Evolutionary conservation across 2,797 vertebrate genomes (phyloP), one percentile per base, ranked within the genome.

Genomic region (Pogonophryne albipinna): DNA sequence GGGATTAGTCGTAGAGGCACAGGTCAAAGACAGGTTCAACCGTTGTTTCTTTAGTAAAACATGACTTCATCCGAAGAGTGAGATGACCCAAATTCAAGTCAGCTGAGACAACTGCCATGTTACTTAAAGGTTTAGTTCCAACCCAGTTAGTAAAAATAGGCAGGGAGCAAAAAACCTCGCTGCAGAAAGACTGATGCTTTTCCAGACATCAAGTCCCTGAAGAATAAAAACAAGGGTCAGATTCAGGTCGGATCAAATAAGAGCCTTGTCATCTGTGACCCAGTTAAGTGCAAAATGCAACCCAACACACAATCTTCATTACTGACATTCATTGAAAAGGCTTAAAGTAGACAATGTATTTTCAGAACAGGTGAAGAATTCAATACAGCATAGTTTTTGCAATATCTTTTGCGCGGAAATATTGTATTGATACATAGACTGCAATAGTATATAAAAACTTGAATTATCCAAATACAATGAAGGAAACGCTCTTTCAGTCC

Each of bases 121-220:
- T 65, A 84, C 80, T 83, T 74, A 78, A 79, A 78, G 79, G 46
- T 85, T 92, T 87, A 89, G 60, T 85, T 90, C 84, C 83, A 89
- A 80, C 81, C 87, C 85, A 89, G 85, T 87, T 82, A 72, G 45
- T 85, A 74, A 83, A 88, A 87, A 84, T 77, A 89, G 65, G 53
- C 49, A 56, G 65, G 59, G 47, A 61, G 52, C 19, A 38, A 66
- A 65, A 63, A 71, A 50, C n/a, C 20, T 10, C 7, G 6, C 45
- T 67, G 31, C 70, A 5, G 2, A 31, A 71, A 66, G 63, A 71
- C 52, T 58, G 68, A n/a, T 58, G 59, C 20, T 68, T 67, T 78
- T 60, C 52, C 41, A 63, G 6, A 58, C 2, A 67, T 50, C 17
- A 49, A 60, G 12, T 19, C 59, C 14, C 58, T 31, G 44, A 56